Evolutionary conservation across 2,797 vertebrate genomes (phyloP), one percentile per base, ranked within the genome.

Genomic region (Microhierax caerulescens): DNA sequence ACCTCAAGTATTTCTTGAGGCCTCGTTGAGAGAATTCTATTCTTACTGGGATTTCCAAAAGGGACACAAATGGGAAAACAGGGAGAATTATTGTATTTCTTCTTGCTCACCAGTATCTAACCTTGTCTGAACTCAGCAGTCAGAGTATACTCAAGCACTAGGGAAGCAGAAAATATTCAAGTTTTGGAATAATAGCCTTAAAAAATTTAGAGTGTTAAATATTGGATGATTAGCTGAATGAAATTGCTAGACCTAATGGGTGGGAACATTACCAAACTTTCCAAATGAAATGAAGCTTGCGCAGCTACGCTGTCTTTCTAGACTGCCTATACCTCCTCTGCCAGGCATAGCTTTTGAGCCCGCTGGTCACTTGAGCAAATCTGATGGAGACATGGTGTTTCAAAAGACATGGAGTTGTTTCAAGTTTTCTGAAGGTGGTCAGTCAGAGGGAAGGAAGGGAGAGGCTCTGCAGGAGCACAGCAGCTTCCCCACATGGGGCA

Each of bases 141-240:
- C 48, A 54, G 72, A 57, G 5, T 50, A 50, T 45, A 47, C 65
- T 85, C 76, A 76, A 76, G 67, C 27, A 69, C 51, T 32, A 74
- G 3, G 0, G 60, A 93, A 85, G 41, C 30, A 90, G 70, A 87
- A 94, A 82, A 27, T 56, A 59, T 57, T 73, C 48, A 67, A 60
- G 48, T 65, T 77, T 41, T 78, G 45, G 68, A 88, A 88, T 72
- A 92, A 90, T 53, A 88, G 57, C 70, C 56, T 79, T 93, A 27
- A 92, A 93, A 88, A 89, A 85, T 85, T 79, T n/a, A 60, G 57
- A 32, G 39, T 78, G 25, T 7, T 96, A 92, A 90, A 93, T 95
- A 89, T 64, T 96, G 39, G 45, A 82, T 92, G 84, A 80, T 60
- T 10, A 45, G 37, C 63, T 56, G 53, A 91, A 94, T 76, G 56